Percentiles rank a stretch among this genome's conserved stretches.
These are phyloP conservation scores for Carcharodon carcharias DNA, from an alignment of 2,797 vertebrate genomes.

Conservation along the genomic window DNA sequence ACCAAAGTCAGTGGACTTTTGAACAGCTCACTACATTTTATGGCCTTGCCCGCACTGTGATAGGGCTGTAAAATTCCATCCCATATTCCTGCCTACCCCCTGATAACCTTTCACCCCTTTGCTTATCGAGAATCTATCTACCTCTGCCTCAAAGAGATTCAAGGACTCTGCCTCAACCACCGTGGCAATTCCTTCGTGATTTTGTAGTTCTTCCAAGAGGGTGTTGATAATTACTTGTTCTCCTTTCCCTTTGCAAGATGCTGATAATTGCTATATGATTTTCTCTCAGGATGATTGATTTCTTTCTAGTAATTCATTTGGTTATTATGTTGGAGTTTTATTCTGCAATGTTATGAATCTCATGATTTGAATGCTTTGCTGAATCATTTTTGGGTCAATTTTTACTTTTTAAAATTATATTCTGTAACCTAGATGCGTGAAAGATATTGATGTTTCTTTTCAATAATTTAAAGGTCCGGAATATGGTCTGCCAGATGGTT, in stretches of 20 bases:
- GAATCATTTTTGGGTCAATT: neutral
- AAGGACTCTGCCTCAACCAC: neutral
- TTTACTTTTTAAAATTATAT: neutral
- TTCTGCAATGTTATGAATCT: neutral
- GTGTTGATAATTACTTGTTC: neutral
- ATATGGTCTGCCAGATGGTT: neutral
- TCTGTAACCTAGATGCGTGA: neutral
- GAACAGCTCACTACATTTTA: too few relatives aligned
- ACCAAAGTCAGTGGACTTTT: too few relatives aligned
- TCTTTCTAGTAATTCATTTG: neutral
- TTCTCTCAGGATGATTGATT: neutral
- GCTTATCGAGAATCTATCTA: too few relatives aligned
- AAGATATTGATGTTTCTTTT: neutral
- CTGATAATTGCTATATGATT: neutral
- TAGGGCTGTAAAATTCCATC: too few relatives aligned
- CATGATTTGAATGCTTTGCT: neutral
- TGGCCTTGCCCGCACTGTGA: too few relatives aligned
- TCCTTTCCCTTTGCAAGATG: neutral
- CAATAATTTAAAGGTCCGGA: neutral
- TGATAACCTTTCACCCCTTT: too few relatives aligned
- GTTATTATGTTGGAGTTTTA: neutral
- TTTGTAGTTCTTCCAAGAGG: neutral
- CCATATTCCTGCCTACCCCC: too few relatives aligned
- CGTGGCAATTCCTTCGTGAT: neutral
- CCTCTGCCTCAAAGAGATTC: too few relatives aligned